Evolutionary conservation across 2,888 invertebrate species (phyloP).

Genomic region (Apotomis betuletana): DNA sequence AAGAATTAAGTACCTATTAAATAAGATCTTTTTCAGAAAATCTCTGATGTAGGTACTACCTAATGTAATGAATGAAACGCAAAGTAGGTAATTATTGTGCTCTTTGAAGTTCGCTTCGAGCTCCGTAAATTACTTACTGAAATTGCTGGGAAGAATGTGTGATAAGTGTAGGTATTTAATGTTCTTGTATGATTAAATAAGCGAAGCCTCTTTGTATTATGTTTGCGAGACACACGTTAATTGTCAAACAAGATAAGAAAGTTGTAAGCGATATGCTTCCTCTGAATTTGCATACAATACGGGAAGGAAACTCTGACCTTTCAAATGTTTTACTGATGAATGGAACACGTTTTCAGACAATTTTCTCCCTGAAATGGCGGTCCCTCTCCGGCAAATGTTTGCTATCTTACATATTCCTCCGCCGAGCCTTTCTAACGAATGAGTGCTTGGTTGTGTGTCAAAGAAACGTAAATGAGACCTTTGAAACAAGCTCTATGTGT

Average conservation of each 20-base stretch:
- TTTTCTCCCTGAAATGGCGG: constrained; percentile 46
- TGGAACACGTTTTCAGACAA: constrained; percentile 47
- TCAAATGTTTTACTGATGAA: constrained; percentile 48
- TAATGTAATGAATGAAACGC: neutral
- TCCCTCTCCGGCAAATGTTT: constrained; percentile 44
- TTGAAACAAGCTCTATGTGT: constrained; percentile 41
- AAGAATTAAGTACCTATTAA: neutral
- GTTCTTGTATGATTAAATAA: constrained; percentile 26
- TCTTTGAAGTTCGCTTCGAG: constrained; percentile 17
- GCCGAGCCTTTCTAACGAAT: constrained; percentile 43
- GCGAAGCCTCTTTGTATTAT: constrained; percentile 21
- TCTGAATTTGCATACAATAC: constrained; percentile 17
- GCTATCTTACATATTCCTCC: constrained; percentile 42
- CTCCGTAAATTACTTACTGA: constrained; percentile 12
- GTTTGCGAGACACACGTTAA: constrained; percentile 19
- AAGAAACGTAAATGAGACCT: constrained; percentile 47
- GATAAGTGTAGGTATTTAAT: constrained; percentile 7
- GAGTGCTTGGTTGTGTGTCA: constrained; percentile 35
- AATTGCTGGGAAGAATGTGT: constrained; percentile 11
- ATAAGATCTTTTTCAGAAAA: neutral
- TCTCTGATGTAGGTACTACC: neutral
- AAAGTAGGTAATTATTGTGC: constrained; percentile 8
- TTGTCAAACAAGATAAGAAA: constrained; percentile 35
- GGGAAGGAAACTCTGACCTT: constrained; percentile 31
- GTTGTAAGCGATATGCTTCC: constrained; percentile 3